Base-by-base conservation (phyloP, 64 coral and sea anemone species). In the Stichodactyla helianthus region DNA sequence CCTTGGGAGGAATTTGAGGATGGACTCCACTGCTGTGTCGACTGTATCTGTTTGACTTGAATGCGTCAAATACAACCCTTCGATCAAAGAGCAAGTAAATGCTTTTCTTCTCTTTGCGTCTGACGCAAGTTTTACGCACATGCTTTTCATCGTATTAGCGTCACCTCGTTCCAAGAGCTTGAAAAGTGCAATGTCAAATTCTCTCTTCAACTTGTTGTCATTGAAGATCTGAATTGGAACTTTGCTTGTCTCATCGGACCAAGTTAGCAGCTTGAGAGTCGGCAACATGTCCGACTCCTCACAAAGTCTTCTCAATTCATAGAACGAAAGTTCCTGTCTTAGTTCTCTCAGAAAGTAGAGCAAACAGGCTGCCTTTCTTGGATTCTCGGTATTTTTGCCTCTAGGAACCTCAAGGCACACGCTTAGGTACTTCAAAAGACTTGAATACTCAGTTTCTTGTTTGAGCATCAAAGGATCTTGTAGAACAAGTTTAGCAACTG, bases 1-100 rank as follows among this genome's bases (percentile, higher is more conserved):
- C 23, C 19, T 16, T 3, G 93, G 57, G 2, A 85, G 55, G 18
- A 81, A 81, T 20, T 86, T 51, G 62, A 55, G 27, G 12, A 97
- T 86, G 18, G 56, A 62, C 0, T 88, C 92, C 13, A 70, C 65
- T 83, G 95, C 83, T 67, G 93, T 93, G 86, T 97, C 92, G 79
- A 93, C 89, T 83, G 86, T 97, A 60, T 97, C 89, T 18, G 50
- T 22, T 22, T 93, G 63, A 58, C 63, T 83, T 13, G 68, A 74
- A 44, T 88, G 92, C 53, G 79, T 27, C 5, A 97, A 79, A 53
- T 89, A 97, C 62, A 97, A 91, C 20, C 50, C 84, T 76, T 93
- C 87, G 9, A 91, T 83, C 50, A 93, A 54, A 10, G 61, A 54
- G 28, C 68, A 57, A 74, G 89, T 89, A 88, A 93, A 88, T 19